Evolutionary conservation across 2,888 invertebrate genomes (phyloP), one percentile per base, ranked within the genome.

Genomic region (Osmoderma eremita): DNA sequence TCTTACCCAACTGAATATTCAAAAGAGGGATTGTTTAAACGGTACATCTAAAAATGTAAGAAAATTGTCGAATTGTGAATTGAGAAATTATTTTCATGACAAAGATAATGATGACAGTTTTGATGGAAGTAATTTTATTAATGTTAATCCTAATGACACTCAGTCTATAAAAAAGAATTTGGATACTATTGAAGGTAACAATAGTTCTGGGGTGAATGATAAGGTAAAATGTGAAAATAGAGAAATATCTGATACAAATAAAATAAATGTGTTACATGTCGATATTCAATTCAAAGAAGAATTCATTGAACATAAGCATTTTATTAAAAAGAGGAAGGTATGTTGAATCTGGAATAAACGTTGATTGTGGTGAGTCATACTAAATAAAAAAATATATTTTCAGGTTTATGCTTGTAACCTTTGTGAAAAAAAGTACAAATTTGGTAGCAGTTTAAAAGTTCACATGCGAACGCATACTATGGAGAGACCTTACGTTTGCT

Each of bases 401-500:
- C 48, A 73, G 71, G 42, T 68, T n/a, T 73, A 70, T 41, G 68
- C 67, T 48, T 75, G 75, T 61, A 67, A 65, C 62, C 48, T 64
- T 20, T 75, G 75, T 61, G 56, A 69, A 17, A 74, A 71, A 65
- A 58, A 49, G 5, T 75, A 73, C 51, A 75, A 74, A 67, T 75
- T 72, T 58, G 67, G 73, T 0, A 75, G 73, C 48, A 78, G 77
- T 71, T 72, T 81, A 38, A 76, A 74, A 56, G 76, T 78, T 50
- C 82, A 81, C 64, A 76, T 79, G 65, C 73, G 79, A 51, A 76
- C 77, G 22, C 82, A 82, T 65, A 79, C 78, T 13, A 73, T 77
- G 24, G 80, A 81, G 69, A 75, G 76, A 18, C 80, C 80, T 0
- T 81, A 79, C 65, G 68, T 74, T 8, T 82, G 82, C 69, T 74